Evolutionary conservation across 2,113 vertebrate species (phyloP), one percentile per base, ranked within the genome.

Genomic region (Peromyscus leucopus): DNA sequence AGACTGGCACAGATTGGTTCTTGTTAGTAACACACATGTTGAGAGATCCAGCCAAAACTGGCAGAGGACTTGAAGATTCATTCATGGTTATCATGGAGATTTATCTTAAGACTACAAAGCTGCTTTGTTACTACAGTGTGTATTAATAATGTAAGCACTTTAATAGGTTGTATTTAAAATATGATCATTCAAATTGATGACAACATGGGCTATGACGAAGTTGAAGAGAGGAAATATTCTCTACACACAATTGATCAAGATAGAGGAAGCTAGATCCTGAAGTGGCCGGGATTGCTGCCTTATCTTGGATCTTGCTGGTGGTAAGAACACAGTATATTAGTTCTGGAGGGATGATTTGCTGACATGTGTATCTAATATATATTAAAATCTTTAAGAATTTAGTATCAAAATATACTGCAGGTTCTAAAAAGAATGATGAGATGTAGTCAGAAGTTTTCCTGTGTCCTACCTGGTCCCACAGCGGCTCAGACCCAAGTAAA

Each of bases 21-120:
- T 65, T 26, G 39, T 61, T 89, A 71, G 67, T 80, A 69, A 71
- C 42, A 86, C 1, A 80, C 7, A 75, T 55, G 22, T 82, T 85
- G 21, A 22, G 51, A 85, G 69, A 80, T 88, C 61, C 59, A 19
- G 92, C 42, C 17, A 72, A 80, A 17, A 1, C 4, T 69, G 24
- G 24, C 22, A 86, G 33, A 39, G 8, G 89, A 21, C 15, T 94
- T 87, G 33, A 11, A 92, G 61, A 93, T 63, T 78, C 75, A 94
- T 89, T 88, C 15, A 89, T 46, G 26, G 67, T 92, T 11, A 46
- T 89, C 72, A 80, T 91, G 39, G 26, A 94, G 93, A 82, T 94
- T 95, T 88, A 91, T 67, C 31, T 61, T 63, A 96, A 83, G 78
- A 94, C 72, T 33, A 17, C 26, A 72, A 75, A 80, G 48, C 59